phyloP scores from a whole-genome alignment of 1,140 invertebrate species.

The Triops longicaudatus region DNA sequence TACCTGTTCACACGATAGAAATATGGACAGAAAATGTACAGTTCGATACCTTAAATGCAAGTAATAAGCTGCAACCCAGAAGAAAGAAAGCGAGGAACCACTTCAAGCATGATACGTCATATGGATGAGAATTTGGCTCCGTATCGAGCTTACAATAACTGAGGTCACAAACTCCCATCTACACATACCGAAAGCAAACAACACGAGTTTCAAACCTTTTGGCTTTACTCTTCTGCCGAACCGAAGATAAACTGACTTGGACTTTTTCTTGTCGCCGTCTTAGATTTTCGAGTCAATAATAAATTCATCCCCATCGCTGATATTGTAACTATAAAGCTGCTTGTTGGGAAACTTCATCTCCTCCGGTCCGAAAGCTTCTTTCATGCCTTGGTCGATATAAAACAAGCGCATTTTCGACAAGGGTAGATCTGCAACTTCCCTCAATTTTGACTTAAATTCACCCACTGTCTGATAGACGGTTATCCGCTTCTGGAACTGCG shows the following conservation, averaged over 20 bases:
- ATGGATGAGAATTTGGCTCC: too few species aligned
- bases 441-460: conserved; percentile 43
- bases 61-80: too few species aligned
- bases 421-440: conserved; percentile 66
- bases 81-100: too few species aligned
- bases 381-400: conserved; percentile 68
- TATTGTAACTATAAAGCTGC: conserved; percentile 82
- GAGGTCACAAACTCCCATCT: too few species aligned
- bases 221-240: background rate
- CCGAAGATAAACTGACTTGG: background rate
- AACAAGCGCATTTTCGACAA: conserved; percentile 68
- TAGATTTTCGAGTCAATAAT: conserved; percentile 56
- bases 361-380: conserved; percentile 56
- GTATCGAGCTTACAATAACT: too few species aligned
- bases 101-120: too few species aligned
- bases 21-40: too few species aligned
- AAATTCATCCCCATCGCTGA: conserved; percentile 80
- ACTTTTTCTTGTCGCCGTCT: conserved; percentile 3
- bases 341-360: conserved; percentile 80
- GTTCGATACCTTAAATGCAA: too few species aligned
- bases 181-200: too few species aligned
- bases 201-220: too few species aligned
- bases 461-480: conserved; percentile 42
- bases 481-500: conserved; percentile 49
- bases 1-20: too few species aligned